Conservation (phyloP, 1,140 invertebrate species). For the Drosophila prosaltans region DNA sequence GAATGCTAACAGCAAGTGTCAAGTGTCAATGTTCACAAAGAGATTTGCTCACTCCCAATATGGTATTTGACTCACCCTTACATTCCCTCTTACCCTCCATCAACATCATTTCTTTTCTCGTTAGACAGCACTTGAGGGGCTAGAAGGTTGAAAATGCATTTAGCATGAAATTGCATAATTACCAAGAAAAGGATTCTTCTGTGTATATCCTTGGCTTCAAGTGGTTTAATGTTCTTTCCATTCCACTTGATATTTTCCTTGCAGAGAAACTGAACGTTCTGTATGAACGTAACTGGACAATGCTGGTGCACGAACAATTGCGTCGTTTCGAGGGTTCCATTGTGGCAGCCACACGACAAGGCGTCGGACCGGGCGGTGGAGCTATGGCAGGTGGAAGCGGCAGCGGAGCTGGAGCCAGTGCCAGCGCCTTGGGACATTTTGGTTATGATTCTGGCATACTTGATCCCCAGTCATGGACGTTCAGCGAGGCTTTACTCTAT, state of each 20-base stretch:
- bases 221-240: slow-evolving; percentile 36
- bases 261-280: slow-evolving; percentile 91
- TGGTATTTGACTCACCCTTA: not conserved
- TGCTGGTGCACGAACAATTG: slow-evolving; percentile 89
- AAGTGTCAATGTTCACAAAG: slow-evolving; percentile 13
- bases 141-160: slow-evolving; percentile 32
- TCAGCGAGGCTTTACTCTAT: slow-evolving; percentile 91
- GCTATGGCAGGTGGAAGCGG: not conserved
- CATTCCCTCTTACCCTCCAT: not conserved
- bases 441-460: slow-evolving; percentile 56
- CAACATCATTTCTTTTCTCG: not conserved
- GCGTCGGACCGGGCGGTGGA: slow-evolving; percentile 28
- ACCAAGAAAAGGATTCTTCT: slow-evolving; percentile 23
- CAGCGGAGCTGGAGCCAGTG: slow-evolving; percentile 37
- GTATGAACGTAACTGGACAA: slow-evolving; percentile 92
- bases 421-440: slow-evolving; percentile 64
- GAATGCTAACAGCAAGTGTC: slow-evolving; percentile 12
- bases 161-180: slow-evolving; percentile 59
- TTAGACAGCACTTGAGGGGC: slow-evolving; percentile 4
- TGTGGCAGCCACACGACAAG: slow-evolving; percentile 87
- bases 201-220: slow-evolving; percentile 7
- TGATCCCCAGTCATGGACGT: slow-evolving; percentile 86
- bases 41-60: slow-evolving; percentile 4
- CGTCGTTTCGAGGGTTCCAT: slow-evolving; percentile 90
- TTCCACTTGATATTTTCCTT: slow-evolving; percentile 18